Evolutionary conservation across 1,140 invertebrate genomes (phyloP).

Genomic region (Ruditapes philippinarum): DNA sequence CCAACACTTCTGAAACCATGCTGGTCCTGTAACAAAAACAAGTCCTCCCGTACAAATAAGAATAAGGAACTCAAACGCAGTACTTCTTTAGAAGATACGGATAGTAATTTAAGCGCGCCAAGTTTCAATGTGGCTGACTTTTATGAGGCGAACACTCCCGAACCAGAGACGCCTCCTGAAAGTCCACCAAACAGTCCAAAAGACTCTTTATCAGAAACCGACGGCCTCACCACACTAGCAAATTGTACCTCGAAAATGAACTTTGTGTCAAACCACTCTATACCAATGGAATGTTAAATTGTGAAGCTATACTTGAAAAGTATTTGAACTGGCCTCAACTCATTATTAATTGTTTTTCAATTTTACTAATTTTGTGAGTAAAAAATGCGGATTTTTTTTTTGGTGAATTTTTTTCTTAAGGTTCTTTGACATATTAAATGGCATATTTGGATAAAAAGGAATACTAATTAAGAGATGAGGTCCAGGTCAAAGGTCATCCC

Average conservation of each 20-base stretch:
- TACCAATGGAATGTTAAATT: conserved; percentile 74
- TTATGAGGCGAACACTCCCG: conserved; percentile 59
- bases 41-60: background rate
- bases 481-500: too few species aligned
- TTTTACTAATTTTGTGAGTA: background rate
- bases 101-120: conserved; percentile 75
- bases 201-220: conserved; percentile 41
- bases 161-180: conserved; percentile 69
- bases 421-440: too few species aligned
- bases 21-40: conserved; percentile 70
- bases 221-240: conserved; percentile 51
- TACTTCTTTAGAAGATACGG: conserved; percentile 76
- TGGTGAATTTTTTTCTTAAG: too few species aligned
- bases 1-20: conserved; percentile 90
- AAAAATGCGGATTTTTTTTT: too few species aligned
- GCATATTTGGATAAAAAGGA: too few species aligned
- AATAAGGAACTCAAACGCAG: conserved; percentile 62
- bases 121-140: conserved; percentile 73
- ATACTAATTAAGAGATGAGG: too few species aligned
- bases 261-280: conserved; percentile 59
- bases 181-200: conserved; percentile 68
- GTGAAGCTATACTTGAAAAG: background rate
- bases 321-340: too few species aligned
- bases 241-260: conserved; percentile 50
- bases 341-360: background rate